Base-by-base conservation (phyloP, 2,888 invertebrate genomes). In the Diaperis boleti region DNA sequence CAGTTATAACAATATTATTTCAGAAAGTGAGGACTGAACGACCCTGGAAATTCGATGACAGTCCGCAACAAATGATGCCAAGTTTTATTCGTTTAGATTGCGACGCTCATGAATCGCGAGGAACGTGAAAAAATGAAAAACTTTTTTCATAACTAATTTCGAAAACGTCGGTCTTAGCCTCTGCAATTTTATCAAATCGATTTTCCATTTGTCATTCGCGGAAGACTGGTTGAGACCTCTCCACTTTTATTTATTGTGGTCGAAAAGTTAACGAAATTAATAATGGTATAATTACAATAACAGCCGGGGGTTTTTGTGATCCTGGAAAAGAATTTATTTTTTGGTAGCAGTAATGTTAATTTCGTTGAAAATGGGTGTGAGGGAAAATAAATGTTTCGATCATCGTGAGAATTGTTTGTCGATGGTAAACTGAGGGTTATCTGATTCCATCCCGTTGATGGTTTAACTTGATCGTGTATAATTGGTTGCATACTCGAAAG, bases 321-420 rank as follows among this genome's bases (percentile, higher is more conserved):
- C n/a, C 20, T 20, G 6, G 10, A 31, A 31, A 31, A 31, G 4
- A 22, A 22, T 22, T 22, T 22, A 5, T 22, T 5, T 4, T 22
- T 22, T 7, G 26, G 26, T 22, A n/a, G n/a, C n/a, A n/a, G 26
- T 5, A 22, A 22, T 22, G 7, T 42, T 18, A 42, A 42, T 42
- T 42, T 17, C 15, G 6, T 45, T 3, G 49, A 49, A 18, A 26
- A 52, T 37, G 52, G 22, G 39, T 52, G 37, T 52, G 52, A 37
- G 37, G 37, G 52, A 52, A 37, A 52, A 52, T 52, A 52, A 52
- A 52, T 52, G 52, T 52, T 20, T 37, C 22, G 52, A 37, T 52
- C 37, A 52, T 22, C 8, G 49, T 37, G 52, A 52, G 52, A 52
- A 52, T 52, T 22, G 37, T 35, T 49, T 22, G 52, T 39, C 52